Conservation (phyloP, 2,113 vertebrate species). For the Prolemur simus region DNA sequence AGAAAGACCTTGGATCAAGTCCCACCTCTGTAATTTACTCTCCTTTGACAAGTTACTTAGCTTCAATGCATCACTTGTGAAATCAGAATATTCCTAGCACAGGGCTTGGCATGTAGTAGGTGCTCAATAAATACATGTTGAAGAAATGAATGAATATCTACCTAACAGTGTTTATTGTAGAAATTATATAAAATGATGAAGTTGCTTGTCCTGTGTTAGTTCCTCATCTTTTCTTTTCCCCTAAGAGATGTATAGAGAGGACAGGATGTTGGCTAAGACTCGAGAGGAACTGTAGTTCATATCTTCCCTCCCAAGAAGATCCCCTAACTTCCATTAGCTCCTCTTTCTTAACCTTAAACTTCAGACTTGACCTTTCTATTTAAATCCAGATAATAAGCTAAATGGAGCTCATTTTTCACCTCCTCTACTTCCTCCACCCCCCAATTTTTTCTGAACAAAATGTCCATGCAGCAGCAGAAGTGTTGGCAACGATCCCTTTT, state of each 20-base stretch:
- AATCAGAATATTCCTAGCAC: not conserved
- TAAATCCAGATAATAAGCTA: constrained; percentile 33
- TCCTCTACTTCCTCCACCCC: not conserved
- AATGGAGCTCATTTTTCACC: not conserved
- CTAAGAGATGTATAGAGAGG: not conserved
- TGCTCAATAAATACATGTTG: not conserved
- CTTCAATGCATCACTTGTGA: not conserved
- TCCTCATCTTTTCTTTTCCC: not conserved
- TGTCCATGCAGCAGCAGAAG: not conserved
- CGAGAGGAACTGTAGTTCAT: not conserved
- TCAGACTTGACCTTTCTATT: constrained; percentile 44
- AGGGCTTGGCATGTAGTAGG: not conserved
- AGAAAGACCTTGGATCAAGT: not conserved
- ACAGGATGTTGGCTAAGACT: not conserved
- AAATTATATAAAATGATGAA: not conserved
- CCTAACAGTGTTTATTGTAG: not conserved
- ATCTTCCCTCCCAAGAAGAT: not conserved
- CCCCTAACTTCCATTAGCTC: not conserved
- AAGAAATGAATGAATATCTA: not conserved
- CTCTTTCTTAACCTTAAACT: not conserved
- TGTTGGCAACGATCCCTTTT: not conserved
- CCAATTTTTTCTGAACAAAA: not conserved
- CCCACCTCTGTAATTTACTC: not conserved
- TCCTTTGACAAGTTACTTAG: not conserved
- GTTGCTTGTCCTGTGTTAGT: not conserved